A percentile compares a stretch with the other conserved stretches of the same genome.
Conservation (phyloP, 2,113 vertebrate genomes). For the Phrynosoma blainvillii region DNA sequence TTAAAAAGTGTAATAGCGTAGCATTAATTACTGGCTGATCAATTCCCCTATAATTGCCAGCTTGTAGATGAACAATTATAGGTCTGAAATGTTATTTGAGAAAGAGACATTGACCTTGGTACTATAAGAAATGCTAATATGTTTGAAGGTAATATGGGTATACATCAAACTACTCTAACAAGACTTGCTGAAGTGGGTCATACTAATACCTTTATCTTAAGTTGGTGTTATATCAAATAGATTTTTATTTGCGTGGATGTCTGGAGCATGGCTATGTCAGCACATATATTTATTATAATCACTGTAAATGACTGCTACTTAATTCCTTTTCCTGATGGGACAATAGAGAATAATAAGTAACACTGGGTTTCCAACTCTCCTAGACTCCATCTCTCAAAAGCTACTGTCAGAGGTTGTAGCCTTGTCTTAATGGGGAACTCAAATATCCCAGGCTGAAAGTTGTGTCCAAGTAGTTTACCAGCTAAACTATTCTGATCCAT, state of each 20-base stretch:
- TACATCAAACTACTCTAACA: slow-evolving; percentile 70
- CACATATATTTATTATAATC: not conserved
- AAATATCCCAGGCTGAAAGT: not conserved
- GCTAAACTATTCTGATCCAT: too few relatives aligned
- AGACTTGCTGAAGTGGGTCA: slow-evolving; percentile 57
- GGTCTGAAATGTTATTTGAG: slow-evolving; percentile 83
- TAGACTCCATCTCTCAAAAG: not conserved
- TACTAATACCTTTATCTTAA: slow-evolving; percentile 56
- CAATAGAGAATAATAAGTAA: not conserved
- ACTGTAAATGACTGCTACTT: not conserved
- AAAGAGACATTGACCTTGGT: slow-evolving; percentile 86
- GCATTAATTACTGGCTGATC: slow-evolving; percentile 87
- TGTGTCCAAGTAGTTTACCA: too few relatives aligned
- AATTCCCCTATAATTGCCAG: slow-evolving; percentile 83
- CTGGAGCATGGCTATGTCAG: slow-evolving; percentile 12
- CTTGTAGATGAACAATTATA: slow-evolving; percentile 86
- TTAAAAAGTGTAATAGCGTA: slow-evolving; percentile 86
- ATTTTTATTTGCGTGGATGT: slow-evolving; percentile 59
- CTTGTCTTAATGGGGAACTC: not conserved
- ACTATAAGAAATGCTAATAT: slow-evolving; percentile 78
- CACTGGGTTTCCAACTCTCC: not conserved
- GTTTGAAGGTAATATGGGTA: slow-evolving; percentile 74
- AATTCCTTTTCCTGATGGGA: not conserved
- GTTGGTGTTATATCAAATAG: slow-evolving; percentile 58
- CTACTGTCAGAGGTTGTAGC: not conserved